Evolutionary conservation across 2,888 invertebrate genomes (phyloP).

Genomic region (Hylaea fasciaria): DNA sequence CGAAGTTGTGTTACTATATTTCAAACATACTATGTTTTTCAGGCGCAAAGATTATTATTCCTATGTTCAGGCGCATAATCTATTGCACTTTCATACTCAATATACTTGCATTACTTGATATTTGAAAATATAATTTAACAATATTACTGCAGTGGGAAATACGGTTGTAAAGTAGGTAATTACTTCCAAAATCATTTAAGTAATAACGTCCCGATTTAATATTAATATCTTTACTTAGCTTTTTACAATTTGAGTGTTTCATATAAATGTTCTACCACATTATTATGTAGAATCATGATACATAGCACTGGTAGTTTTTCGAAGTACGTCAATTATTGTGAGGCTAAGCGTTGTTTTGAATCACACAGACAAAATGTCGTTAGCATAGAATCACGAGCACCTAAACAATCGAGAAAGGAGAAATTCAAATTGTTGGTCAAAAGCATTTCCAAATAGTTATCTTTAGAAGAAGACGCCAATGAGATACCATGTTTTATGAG

Average conservation of each 20-base stretch:
- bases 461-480: conserved; percentile 14
- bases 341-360: background rate
- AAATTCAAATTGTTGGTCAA: conserved; percentile 14
- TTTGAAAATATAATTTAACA: no score
- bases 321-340: background rate
- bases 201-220: no score
- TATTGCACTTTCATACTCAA: no score
- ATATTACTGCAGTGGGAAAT: no score
- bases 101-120: no score
- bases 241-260: no score
- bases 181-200: no score
- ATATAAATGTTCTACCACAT: no score
- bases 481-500: conserved; percentile 17
- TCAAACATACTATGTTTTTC: background rate
- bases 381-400: conserved; percentile 25
- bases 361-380: background rate
- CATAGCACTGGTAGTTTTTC: background rate
- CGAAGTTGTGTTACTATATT: conserved; percentile 37
- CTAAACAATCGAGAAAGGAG: conserved; percentile 3
- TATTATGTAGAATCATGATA: background rate
- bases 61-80: background rate
- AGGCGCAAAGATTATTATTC: no score
- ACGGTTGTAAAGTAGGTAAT: no score
- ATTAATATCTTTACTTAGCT: no score
- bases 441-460: conserved; percentile 14